Conservation (phyloP, 2,113 vertebrate genomes). For the Carassius auratus region DNA sequence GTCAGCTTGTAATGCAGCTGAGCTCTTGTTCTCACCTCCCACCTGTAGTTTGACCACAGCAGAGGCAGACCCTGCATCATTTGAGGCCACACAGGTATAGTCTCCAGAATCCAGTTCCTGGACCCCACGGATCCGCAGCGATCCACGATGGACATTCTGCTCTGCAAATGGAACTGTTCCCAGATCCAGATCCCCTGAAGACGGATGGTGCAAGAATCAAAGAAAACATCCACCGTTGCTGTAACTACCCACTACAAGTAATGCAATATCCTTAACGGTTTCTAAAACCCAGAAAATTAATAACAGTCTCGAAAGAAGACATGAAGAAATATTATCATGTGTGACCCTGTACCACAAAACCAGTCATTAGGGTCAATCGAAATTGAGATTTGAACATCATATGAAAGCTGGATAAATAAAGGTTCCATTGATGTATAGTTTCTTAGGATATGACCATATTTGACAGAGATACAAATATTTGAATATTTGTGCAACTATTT, state of each 20-base stretch:
- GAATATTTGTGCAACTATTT: too few species aligned
- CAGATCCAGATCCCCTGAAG: conserved; percentile 79
- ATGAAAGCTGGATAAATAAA: too few species aligned
- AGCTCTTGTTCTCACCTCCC: conserved; percentile 78
- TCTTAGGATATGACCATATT: too few species aligned
- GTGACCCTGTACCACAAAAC: too few species aligned
- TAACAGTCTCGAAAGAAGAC: not conserved
- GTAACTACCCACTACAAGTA: conserved; percentile 11
- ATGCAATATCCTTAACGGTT: conserved; percentile 12
- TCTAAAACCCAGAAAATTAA: not conserved
- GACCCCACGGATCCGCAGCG: conserved; percentile 76
- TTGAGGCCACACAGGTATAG: conserved; percentile 83
- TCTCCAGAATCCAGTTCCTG: conserved; percentile 79
- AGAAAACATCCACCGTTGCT: not conserved
- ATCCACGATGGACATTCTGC: conserved; percentile 66
- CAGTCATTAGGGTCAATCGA: too few species aligned
- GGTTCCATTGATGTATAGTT: too few species aligned
- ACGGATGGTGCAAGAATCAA: not conserved
- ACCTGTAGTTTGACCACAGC: conserved; percentile 78
- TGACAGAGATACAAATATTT: too few species aligned
- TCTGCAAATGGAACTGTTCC: conserved; percentile 68
- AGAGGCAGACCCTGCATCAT: conserved; percentile 70
- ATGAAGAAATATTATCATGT: conserved; percentile 3
- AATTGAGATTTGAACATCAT: too few species aligned
- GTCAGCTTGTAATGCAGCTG: not conserved